Percentiles rank a stretch among this genome's conserved stretches.
These are phyloP conservation scores for Gorsachius goisagi DNA, from an alignment of 2,113 vertebrate genomes.

Conservation along the genomic window DNA sequence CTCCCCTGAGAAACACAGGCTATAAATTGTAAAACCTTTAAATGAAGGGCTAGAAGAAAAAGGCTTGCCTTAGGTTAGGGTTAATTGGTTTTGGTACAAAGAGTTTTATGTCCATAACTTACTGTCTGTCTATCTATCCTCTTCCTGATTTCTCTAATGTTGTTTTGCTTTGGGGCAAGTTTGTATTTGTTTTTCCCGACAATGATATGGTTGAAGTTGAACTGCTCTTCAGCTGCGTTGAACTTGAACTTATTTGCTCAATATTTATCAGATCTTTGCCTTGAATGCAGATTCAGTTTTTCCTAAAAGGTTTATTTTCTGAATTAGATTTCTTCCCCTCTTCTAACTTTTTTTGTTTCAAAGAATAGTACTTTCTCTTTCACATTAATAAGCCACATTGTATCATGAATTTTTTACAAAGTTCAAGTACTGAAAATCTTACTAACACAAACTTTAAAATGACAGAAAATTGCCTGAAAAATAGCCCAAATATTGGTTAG, in stretches of 20 bases:
- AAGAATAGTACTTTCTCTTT: not conserved
- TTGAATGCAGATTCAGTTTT: not conserved
- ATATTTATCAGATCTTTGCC: constrained; percentile 29
- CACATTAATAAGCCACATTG: not conserved
- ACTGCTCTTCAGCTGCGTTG: constrained; percentile 42
- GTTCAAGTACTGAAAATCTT: not conserved
- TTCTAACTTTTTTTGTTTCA: not conserved
- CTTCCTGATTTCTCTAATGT: constrained; percentile 69
- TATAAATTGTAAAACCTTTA: constrained; percentile 75
- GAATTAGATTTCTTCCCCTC: not conserved
- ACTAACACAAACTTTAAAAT: not conserved
- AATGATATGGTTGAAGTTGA: constrained; percentile 51
- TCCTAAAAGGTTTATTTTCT: not conserved
- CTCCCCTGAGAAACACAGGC: constrained; percentile 75
- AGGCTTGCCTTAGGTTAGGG: constrained; percentile 67
- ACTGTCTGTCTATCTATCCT: constrained; percentile 75
- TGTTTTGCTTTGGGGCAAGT: constrained; percentile 65
- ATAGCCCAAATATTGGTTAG: not conserved
- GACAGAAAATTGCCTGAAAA: not conserved
- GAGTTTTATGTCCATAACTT: constrained; percentile 77
- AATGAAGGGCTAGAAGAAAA: constrained; percentile 67
- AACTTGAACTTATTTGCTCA: constrained; percentile 48
- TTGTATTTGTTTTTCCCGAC: constrained; percentile 62
- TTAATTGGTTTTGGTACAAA: constrained; percentile 77
- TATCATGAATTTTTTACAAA: not conserved